Evolutionary conservation across 23 tunicate species (phyloP), one percentile per base, ranked within the genome.

Genomic region (Halocynthia aurantium): DNA sequence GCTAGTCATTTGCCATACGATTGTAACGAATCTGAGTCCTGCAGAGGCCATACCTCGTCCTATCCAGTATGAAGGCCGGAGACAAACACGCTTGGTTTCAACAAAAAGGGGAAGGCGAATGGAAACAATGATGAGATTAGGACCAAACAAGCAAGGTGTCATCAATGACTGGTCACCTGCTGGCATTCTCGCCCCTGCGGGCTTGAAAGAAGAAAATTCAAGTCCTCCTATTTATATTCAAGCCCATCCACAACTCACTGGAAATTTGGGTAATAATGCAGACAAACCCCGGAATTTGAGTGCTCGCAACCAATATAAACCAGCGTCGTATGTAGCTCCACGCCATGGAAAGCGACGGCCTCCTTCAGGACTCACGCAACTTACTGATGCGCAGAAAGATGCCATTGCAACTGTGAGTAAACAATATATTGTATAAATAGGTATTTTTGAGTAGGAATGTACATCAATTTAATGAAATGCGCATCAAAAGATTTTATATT

Each of bases 401-500:
- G 73, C 77, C 6, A 75, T 80, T 15, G 90, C 90, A 5, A 20
- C 77, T 75, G 90, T 85, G 50, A 85, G 69, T 55, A 0, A 40
- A 11, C 2, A 21, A 19, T 31, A 12, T 67, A 67, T n/a, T 67
- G 12, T 31, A 67, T 19, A 31, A 31, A 31, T 31, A 31, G 44
- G 44, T 31, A n/a, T n/a, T n/a, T n/a, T n/a, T n/a, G n/a, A n/a
- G n/a, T n/a, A n/a, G n/a, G n/a, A n/a, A n/a, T n/a, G n/a, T n/a
- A n/a, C n/a, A n/a, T n/a, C n/a, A n/a, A n/a, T n/a, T n/a, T n/a
- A n/a, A n/a, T n/a, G n/a, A n/a, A n/a, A n/a, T n/a, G n/a, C n/a
- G n/a, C n/a, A n/a, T n/a, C n/a, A n/a, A n/a, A n/a, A n/a, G n/a
- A n/a, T n/a, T n/a, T n/a, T n/a, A n/a, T n/a, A n/a, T n/a, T n/a